Conservation (phyloP, 2,113 vertebrate species). For the Nestor notabilis region DNA sequence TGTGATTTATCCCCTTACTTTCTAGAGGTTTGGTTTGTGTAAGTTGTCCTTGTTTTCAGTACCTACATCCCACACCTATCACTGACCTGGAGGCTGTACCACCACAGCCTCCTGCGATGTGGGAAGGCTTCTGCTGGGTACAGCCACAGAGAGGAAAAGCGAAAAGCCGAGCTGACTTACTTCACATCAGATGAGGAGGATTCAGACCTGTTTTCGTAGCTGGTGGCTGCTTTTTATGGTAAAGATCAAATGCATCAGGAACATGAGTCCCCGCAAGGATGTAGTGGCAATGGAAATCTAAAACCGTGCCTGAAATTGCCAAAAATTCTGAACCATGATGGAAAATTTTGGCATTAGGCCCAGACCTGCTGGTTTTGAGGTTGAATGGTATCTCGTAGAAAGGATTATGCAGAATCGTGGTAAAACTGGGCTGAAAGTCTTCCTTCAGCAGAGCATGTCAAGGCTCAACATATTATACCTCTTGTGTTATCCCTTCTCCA, state of each 20-base stretch:
- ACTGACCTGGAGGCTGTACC: background rate
- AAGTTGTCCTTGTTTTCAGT: background rate
- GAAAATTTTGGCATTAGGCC: background rate
- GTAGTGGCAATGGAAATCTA: background rate
- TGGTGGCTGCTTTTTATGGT: background rate
- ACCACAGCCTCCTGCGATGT: background rate
- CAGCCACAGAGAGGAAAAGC: background rate
- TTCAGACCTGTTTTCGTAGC: background rate
- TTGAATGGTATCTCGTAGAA: background rate
- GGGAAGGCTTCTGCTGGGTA: background rate
- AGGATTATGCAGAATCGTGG: background rate
- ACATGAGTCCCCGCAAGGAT: background rate
- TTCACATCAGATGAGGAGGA: background rate
- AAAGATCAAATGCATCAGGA: background rate
- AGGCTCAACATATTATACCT: background rate
- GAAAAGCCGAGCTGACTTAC: background rate
- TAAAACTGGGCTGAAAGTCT: background rate
- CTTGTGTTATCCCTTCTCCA: background rate
- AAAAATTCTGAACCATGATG: background rate
- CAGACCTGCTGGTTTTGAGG: background rate
- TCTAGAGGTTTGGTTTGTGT: background rate
- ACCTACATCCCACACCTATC: rapidly evolving
- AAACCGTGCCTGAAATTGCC: background rate
- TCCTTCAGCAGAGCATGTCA: background rate
- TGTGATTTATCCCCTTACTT: background rate